Percentiles rank a stretch among this genome's conserved stretches.
phyloP scores from a whole-genome alignment of 2,113 vertebrate species.

The Phyllostomus hastatus region DNA sequence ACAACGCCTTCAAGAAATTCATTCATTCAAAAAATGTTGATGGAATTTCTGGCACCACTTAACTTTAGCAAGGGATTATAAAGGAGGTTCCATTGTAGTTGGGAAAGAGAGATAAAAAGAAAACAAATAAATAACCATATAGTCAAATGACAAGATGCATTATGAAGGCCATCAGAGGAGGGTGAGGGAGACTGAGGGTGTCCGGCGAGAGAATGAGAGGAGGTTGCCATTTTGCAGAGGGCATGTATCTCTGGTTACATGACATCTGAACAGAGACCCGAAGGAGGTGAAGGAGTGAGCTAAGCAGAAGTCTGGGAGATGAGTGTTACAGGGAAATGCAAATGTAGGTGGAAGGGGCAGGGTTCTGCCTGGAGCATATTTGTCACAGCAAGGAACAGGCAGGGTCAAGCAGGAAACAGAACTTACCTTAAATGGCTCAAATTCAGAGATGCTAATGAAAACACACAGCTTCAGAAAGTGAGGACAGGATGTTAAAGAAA shows the following conservation, averaged over 20 bases:
- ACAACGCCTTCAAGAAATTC: background rate
- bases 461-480: background rate
- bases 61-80: background rate
- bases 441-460: background rate
- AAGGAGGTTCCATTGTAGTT: background rate
- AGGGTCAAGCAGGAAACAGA: background rate
- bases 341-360: background rate
- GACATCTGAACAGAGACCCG: background rate
- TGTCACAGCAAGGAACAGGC: background rate
- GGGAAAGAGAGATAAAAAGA: background rate
- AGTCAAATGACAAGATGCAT: background rate
- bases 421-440: background rate
- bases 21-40: background rate
- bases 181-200: background rate
- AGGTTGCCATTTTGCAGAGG: background rate
- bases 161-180: background rate
- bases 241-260: background rate
- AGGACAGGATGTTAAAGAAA: background rate
- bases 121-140: background rate
- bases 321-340: background rate
- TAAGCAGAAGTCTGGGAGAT: background rate
- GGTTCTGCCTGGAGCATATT: background rate
- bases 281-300: no score
- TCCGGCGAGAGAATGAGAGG: background rate
- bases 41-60: background rate